Evolutionary conservation across 2,888 invertebrate genomes (phyloP), one percentile per base, ranked within the genome.

Genomic region (Tridacna crocea): DNA sequence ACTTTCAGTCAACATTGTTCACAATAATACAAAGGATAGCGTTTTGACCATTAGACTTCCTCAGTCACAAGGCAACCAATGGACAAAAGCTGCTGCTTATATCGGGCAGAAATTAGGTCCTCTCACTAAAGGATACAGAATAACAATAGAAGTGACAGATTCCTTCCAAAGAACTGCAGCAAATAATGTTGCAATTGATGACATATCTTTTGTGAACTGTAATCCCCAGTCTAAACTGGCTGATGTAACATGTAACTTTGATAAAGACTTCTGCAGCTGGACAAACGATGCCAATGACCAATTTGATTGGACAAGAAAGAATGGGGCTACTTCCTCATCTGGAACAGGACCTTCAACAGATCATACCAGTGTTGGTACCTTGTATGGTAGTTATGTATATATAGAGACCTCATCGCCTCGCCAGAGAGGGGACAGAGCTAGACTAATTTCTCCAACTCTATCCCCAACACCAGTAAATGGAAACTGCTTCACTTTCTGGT

Each of bases 351-450:
- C 94, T 70, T 58, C 70, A 12, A 60, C 60, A 77, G 92, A 91
- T 61, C 92, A 92, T 80, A 90, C 92, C 24, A 87, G 89, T 46
- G n/a, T n/a, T n/a, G 85, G 88, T 12, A 73, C 77, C 46, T 89
- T 92, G 0, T 88, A 84, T 22, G 76, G 76, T 12, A 36, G 48
- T 26, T 93, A 92, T 82, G 84, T 91, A 55, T 93, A 91, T 80
- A 90, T 92, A 66, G 92, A 92, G 81, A 88, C 96, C 0, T 94
- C 95, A 6, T 95, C 95, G 84, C 96, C 96, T 0, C 93, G 96
- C 75, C 91, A 95, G 83, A 95, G 95, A 10, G 96, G 96, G 2
- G 96, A 96, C 88, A 93, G 93, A 61, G 96, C 96, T 0, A 93
- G 95, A 82, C 80, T 93, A 11, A 80, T 88, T n/a, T 91, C 89